Conservation (phyloP, 1,140 invertebrate genomes). For the Meloidogyne exigua region DNA sequence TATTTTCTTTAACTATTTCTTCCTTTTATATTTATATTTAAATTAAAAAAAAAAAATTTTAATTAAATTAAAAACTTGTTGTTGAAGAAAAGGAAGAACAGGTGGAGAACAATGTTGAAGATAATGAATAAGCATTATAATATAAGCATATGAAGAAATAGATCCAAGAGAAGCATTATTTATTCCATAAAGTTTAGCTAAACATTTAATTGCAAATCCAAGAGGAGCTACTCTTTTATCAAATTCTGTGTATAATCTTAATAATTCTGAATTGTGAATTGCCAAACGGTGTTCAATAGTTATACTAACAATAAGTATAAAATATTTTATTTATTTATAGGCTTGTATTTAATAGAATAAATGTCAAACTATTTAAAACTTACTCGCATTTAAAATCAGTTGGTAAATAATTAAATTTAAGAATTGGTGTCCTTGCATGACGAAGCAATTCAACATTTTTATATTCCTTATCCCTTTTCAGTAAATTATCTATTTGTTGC, state of each 20-base stretch:
- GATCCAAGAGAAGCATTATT: constrained; percentile 28
- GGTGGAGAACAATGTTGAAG: constrained; percentile 27
- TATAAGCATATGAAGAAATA: constrained; percentile 24
- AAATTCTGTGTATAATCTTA: constrained; percentile 16
- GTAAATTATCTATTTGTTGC: neutral
- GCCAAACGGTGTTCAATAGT: constrained; percentile 18
- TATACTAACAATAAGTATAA: neutral
- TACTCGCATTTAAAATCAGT: constrained; percentile 15
- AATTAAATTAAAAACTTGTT: neutral
- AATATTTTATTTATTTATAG: too few species aligned
- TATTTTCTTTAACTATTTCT: too few species aligned
- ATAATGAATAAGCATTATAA: constrained; percentile 29
- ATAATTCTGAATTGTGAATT: constrained; percentile 27
- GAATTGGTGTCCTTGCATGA: constrained; percentile 22
- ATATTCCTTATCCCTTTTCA: neutral
- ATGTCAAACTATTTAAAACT: too few species aligned
- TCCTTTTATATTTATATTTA: neutral
- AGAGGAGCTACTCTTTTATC: constrained; percentile 30
- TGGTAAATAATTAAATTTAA: constrained; percentile 19
- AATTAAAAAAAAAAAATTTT: too few species aligned
- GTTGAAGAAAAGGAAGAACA: constrained; percentile 28
- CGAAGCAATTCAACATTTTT: neutral
- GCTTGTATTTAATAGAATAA: too few species aligned
- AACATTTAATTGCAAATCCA: constrained; percentile 29
- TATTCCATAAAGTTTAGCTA: constrained; percentile 14